A percentile compares a stretch with the other conserved stretches of the same genome.
These are phyloP conservation scores for Pterocles orientalis DNA, from an alignment of 2,113 vertebrate genomes.

Conservation along the genomic window DNA sequence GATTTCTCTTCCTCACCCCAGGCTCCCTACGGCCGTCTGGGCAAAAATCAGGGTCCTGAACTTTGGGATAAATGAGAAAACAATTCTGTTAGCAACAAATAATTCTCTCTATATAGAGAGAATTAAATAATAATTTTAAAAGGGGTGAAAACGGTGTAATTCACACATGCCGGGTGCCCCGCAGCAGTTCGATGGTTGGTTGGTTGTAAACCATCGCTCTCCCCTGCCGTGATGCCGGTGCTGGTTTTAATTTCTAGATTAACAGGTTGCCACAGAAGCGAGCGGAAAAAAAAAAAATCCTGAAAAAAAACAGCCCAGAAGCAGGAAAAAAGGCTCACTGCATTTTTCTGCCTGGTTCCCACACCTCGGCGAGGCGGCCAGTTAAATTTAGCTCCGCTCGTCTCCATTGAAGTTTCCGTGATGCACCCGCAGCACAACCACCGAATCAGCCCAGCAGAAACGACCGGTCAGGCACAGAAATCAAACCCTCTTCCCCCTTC, in stretches of 20 bases:
- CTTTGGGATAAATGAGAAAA: background rate
- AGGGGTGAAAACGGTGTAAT: background rate
- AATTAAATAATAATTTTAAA: background rate
- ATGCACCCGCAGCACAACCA: background rate
- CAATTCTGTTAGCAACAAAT: background rate
- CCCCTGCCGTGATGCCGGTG: background rate
- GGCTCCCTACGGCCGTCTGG: background rate
- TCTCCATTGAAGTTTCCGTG: slow-evolving; percentile 38
- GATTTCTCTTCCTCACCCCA: rapidly evolving
- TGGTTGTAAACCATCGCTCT: background rate
- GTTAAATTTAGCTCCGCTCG: slow-evolving; percentile 39
- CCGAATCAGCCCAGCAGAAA: slow-evolving; percentile 36
- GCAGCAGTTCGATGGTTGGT: background rate
- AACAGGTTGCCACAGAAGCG: background rate
- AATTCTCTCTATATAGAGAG: background rate
- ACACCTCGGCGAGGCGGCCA: background rate
- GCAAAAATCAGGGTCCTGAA: background rate
- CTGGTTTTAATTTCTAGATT: slow-evolving; percentile 41
- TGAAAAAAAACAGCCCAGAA: background rate
- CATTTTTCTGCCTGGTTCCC: background rate
- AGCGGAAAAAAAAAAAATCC: background rate
- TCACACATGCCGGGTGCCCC: background rate
- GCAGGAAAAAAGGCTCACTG: background rate
- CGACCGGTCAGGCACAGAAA: slow-evolving; percentile 26
- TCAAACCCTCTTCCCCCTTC: background rate